phyloP scores from a whole-genome alignment of 2,113 vertebrate species.

The Menidia beryllina region DNA sequence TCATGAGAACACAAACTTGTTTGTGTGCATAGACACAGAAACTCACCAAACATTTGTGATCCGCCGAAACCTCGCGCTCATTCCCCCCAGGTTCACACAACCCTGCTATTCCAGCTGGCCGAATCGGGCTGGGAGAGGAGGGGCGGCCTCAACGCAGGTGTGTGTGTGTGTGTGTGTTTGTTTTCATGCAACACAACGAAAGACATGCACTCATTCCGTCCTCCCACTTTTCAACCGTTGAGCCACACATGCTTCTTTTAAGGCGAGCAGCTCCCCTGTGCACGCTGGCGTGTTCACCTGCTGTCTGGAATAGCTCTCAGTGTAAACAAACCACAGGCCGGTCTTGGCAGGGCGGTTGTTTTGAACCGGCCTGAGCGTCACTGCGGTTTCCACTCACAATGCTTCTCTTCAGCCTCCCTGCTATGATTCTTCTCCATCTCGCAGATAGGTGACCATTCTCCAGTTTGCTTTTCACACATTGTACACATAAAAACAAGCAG shows the following conservation, averaged over 20 bases:
- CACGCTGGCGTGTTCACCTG: constrained; percentile 31
- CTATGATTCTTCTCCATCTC: constrained; percentile 38
- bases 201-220: constrained; percentile 5
- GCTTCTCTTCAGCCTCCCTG: constrained; percentile 40
- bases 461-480: constrained; percentile 71
- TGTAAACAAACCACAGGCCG: constrained; percentile 72
- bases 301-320: constrained; percentile 66
- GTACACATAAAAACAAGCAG: constrained; percentile 48
- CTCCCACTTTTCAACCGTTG: constrained; percentile 11
- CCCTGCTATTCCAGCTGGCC: constrained; percentile 67
- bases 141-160: constrained; percentile 52
- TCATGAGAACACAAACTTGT: constrained; percentile 36
- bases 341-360: constrained; percentile 57
- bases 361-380: constrained; percentile 57
- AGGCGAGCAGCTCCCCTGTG: constrained; percentile 38
- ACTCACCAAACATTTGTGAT: constrained; percentile 33
- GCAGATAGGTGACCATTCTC: constrained; percentile 68
- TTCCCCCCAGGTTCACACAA: constrained; percentile 25
- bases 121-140: constrained; percentile 25
- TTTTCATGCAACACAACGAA: constrained; percentile 14
- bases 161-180: constrained; percentile 47
- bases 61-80: constrained; percentile 43
- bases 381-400: constrained; percentile 66
- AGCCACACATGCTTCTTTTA: constrained; percentile 25
- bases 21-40: constrained; percentile 30